Evolutionary conservation across 2,797 vertebrate species (phyloP).

Genomic region (Chloroceryle amazona): DNA sequence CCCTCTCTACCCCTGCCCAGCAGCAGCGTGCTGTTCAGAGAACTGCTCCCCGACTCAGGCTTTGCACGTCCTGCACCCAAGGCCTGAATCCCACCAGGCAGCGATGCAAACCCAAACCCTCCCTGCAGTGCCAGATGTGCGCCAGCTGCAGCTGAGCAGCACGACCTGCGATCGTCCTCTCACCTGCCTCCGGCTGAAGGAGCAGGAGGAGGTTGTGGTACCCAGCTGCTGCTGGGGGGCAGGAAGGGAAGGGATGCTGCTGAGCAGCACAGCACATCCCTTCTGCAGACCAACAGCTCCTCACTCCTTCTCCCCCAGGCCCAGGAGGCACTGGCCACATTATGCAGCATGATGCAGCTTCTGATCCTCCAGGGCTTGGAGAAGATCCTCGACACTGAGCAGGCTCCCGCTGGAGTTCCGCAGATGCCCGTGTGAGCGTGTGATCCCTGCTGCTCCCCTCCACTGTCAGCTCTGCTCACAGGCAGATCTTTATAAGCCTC

Average conservation of each 20-base stretch:
- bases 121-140: not conserved
- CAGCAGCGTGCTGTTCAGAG: not conserved
- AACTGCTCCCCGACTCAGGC: not conserved
- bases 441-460: not conserved
- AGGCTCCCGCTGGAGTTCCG: not conserved
- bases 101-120: not conserved
- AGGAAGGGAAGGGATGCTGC: not conserved
- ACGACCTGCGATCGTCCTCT: accelerated
- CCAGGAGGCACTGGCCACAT: not conserved
- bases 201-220: accelerated
- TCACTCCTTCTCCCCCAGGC: not conserved
- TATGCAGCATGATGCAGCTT: accelerated
- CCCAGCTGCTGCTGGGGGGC: accelerated
- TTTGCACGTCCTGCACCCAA: not conserved
- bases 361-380: not conserved
- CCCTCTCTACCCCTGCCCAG: not conserved
- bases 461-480: conserved; percentile 38
- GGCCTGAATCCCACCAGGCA: not conserved
- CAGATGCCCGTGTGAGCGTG: not conserved
- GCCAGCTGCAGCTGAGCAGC: conserved; percentile 7
- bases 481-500: not conserved
- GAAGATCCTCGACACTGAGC: not conserved
- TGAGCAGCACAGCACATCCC: not conserved
- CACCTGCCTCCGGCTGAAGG: not conserved
- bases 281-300: not conserved